Evolutionary conservation across 2,113 vertebrate genomes (phyloP), one percentile per base, ranked within the genome.

Genomic region (Hylia prasina): DNA sequence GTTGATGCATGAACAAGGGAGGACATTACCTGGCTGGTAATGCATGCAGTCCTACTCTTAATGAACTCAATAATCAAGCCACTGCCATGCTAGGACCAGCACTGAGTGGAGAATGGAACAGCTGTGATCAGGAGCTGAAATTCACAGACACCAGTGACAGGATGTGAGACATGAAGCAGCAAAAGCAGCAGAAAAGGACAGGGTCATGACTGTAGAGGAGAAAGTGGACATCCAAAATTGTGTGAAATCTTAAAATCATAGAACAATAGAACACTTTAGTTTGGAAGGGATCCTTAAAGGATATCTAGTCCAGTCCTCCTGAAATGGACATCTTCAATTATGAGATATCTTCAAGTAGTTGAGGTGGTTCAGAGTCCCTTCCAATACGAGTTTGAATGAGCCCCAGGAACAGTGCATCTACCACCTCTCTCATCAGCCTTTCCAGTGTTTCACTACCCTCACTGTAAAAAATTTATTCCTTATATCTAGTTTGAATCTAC

Each of bases 231-330:
- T 7, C 9, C 12, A 23, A 35, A 65, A 20, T 8, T 53, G 1
- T 61, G 4, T 57, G 45, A 33, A 58, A 40, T 8, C 21, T 39
- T 51, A 61, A 54, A 64, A 64, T 28, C 28, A 18, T 6, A 42
- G 17, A 37, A 61, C 13, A 21, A 27, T 6, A 35, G 11, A 48
- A 66, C 9, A 20, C 13, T 48, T 72, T 20, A 3, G 1, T 5
- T 64, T 82, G 23, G 21, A 73, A 69, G 21, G 3, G 5, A 33
- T 13, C 5, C 44, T 63, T 68, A 58, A 48, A 63, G 7, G 8
- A 10, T 23, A 28, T 31, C 23, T 39, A 48, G 13, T 57, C 33
- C 42, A 42, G 6, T 3, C 0, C 1, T 4, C 2, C 15, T 30
- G 14, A 25, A 51, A 15, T 13, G 0, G 40, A 27, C 14, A 56